These are phyloP conservation scores for Neopelma chrysocephalum DNA, from an alignment of 2,797 vertebrate species.

Conservation along the genomic window DNA sequence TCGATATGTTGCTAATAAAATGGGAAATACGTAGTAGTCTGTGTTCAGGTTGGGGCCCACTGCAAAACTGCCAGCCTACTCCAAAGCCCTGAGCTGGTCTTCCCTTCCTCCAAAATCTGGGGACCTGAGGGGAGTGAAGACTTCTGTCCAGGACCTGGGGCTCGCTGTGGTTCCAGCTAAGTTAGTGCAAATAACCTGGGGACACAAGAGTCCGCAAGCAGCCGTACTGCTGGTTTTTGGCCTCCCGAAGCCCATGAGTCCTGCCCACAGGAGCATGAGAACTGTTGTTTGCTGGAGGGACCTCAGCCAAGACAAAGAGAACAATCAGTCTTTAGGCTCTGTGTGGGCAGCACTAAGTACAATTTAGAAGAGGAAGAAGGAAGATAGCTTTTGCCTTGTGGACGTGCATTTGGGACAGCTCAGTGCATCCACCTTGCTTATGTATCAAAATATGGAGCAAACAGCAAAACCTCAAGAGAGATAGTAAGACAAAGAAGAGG, in stretches of 20 bases:
- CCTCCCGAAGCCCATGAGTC: neutral
- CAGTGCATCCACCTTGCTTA: neutral
- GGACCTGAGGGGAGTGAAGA: neutral
- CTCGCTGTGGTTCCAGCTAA: neutral
- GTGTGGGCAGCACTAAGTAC: neutral
- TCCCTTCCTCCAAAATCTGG: neutral
- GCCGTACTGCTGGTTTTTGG: neutral
- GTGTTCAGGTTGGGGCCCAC: accelerated
- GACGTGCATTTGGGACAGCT: neutral
- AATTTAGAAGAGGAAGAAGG: neutral
- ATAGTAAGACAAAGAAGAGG: neutral
- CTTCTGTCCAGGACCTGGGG: accelerated
- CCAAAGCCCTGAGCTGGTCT: neutral
- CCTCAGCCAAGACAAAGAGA: neutral
- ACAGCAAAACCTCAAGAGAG: neutral
- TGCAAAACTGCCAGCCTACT: neutral
- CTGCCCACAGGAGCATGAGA: neutral
- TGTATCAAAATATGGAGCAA: accelerated
- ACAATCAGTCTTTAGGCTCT: neutral
- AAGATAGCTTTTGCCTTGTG: neutral
- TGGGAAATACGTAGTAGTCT: neutral
- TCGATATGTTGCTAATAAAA: neutral
- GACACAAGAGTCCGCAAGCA: accelerated
- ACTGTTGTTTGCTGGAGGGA: neutral
- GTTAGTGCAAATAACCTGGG: neutral